Evolutionary conservation across 2,113 vertebrate genomes (phyloP).

Genomic region (Cynopterus brachyotis): DNA sequence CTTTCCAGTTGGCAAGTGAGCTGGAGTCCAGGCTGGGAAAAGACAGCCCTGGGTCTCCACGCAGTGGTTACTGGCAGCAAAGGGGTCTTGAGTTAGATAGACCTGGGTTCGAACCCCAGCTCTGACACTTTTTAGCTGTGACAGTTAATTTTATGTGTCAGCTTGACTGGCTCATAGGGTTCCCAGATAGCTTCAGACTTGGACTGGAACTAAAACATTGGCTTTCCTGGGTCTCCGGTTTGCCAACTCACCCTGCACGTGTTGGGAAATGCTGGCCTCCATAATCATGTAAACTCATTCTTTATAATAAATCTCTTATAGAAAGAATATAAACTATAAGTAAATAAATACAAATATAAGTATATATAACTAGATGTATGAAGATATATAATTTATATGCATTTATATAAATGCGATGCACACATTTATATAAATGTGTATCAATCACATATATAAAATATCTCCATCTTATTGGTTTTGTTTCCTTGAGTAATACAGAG

Average conservation of each 20-base stretch:
- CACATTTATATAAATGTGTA: too few relatives aligned
- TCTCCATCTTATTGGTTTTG: not conserved
- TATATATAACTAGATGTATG: not conserved
- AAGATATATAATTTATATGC: not conserved
- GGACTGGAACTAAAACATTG: not conserved
- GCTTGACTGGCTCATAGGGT: not conserved
- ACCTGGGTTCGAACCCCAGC: not conserved
- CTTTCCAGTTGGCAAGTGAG: not conserved
- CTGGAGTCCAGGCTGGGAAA: not conserved
- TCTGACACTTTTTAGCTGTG: not conserved
- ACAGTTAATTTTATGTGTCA: not conserved
- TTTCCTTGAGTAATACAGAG: not conserved
- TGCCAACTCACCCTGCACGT: not conserved
- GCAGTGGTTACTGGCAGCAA: not conserved
- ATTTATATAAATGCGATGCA: not conserved
- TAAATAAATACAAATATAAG: not conserved
- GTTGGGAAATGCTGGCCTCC: not conserved
- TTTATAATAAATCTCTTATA: not conserved
- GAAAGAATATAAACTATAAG: not conserved
- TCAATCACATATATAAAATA: not conserved
- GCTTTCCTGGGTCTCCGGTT: not conserved
- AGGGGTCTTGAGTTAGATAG: not conserved
- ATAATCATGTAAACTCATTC: not conserved
- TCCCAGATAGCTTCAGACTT: not conserved
- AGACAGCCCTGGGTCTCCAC: not conserved